A percentile compares a stretch with the other conserved stretches of the same genome.
These are phyloP conservation scores for Drosophila gaucha DNA, from an alignment of 2,888 invertebrate species.

Conservation along the genomic window DNA sequence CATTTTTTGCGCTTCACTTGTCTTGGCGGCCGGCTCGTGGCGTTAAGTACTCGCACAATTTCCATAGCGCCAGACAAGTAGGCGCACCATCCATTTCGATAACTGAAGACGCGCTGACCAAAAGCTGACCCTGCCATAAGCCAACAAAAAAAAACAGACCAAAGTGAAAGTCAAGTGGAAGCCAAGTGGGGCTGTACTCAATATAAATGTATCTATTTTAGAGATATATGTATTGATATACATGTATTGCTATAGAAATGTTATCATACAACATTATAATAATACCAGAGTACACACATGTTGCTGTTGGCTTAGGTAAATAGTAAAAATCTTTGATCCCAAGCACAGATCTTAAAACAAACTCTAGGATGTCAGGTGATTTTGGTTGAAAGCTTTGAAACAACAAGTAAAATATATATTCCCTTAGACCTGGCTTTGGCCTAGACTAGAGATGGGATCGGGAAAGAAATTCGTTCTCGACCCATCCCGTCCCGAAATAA, in stretches of 20 bases:
- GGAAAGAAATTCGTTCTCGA: no score
- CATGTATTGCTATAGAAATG: neutral
- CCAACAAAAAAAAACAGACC: neutral
- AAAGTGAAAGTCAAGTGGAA: neutral
- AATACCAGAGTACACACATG: no score
- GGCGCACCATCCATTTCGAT: conserved; percentile 55
- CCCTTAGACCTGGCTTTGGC: no score
- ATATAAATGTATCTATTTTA: neutral
- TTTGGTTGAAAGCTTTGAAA: no score
- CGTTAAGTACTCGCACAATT: conserved; percentile 65
- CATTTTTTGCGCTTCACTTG: conserved; percentile 73
- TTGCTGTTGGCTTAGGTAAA: no score
- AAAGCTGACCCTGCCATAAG: conserved; percentile 12
- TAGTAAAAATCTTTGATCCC: no score
- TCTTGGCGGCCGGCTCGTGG: conserved; percentile 62
- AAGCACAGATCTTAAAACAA: no score
- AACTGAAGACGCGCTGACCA: conserved; percentile 21
- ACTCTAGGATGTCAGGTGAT: no score
- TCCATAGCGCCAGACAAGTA: conserved; percentile 50
- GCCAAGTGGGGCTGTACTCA: no score
- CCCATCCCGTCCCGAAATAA: no score
- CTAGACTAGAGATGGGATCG: no score
- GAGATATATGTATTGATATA: neutral
- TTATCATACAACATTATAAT: neutral
- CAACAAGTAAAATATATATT: no score